Evolutionary conservation across 2,113 vertebrate genomes (phyloP), one percentile per base, ranked within the genome.

Genomic region (Sterna hirundo): DNA sequence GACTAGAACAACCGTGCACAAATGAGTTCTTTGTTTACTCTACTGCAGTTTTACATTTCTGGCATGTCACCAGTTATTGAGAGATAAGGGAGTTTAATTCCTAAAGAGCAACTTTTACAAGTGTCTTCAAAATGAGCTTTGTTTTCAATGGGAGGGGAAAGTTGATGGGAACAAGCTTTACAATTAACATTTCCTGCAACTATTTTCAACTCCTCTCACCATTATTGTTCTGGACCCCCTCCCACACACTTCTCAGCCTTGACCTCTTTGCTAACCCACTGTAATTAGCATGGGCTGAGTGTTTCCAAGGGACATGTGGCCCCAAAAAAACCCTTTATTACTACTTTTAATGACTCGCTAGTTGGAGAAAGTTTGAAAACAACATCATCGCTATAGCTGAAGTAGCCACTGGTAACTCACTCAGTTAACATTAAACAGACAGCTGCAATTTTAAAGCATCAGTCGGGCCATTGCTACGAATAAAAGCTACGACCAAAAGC

Each of bases 261-360:
- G 46, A 88, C n/a, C 62, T 92, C 71, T 88, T 88, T 82, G 54
- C 77, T 55, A 90, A 84, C 36, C 47, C 69, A 74, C 71, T 55
- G 54, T 82, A 96, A 96, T 91, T 90, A 96, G 52, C 74, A 84
- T 3, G 44, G 26, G 40, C 44, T 90, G 47, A 86, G 51, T 70
- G 57, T 46, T 96, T 84, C 85, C 55, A 20, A 72, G 94, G 55
- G 64, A 92, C 13, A 40, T 3, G 36, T 32, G 22, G 61, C 40
- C 64, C 38, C 22, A 83, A 82, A 18, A 55, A 91, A 86, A 30
- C 75, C 75, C 49, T 92, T 94, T 93, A 94, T 87, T 97, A 88
- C 52, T 94, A 78, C 80, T 95, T 93, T 64, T 83, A 94, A 96
- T 1, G 21, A 87, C 46, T 94, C 86, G 40, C 66, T 55, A 88